Base-by-base conservation (phyloP, 2,888 invertebrate species). In the Mechanitis messenoides region DNA sequence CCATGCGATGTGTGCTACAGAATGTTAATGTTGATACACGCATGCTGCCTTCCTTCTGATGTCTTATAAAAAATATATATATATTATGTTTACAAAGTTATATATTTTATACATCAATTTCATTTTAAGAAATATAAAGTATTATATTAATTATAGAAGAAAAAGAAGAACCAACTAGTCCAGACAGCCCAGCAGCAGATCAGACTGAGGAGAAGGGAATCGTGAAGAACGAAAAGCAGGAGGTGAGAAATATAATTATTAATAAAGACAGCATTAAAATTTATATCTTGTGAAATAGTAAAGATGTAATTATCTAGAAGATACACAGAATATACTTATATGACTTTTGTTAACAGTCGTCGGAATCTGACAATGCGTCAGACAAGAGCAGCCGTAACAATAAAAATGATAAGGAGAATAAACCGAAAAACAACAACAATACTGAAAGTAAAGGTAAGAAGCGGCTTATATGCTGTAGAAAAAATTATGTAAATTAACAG, bases 321-420 rank as follows among this genome's bases (percentile, higher is more conserved):
- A 20, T 20, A 20, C 20, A 20, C 20, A 20, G 20, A 20, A 20
- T 20, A 20, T 1, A 20, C 20, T 20, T 20, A 53, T 9, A 11
- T 20, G 66, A 69, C 64, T 68, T 64, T 64, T 65, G 57, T 58
- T 59, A 35, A 61, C 83, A 88, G 86, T 88, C 88, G 20, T 89
- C 89, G 0, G 89, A 89, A 65, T 88, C 88, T 0, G 89, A 89
- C 71, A 87, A 87, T 70, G 84, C 84, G 9, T 88, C 88, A 0
- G 88, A 89, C 62, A 87, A 87, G 72, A 85, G 88, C 70, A 74
- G 82, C 3, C 80, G 84, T 38, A 77, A 85, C 64, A 83, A 85
- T 68, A 89, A 88, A 66, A 83, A 85, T 62, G 84, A 85, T 71
- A 88, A 89, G 59, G 89, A 89, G 69, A 89, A 89, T 58, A 89